Evolutionary conservation across 1,140 invertebrate species (phyloP).

Genomic region (Halictus rubicundus): DNA sequence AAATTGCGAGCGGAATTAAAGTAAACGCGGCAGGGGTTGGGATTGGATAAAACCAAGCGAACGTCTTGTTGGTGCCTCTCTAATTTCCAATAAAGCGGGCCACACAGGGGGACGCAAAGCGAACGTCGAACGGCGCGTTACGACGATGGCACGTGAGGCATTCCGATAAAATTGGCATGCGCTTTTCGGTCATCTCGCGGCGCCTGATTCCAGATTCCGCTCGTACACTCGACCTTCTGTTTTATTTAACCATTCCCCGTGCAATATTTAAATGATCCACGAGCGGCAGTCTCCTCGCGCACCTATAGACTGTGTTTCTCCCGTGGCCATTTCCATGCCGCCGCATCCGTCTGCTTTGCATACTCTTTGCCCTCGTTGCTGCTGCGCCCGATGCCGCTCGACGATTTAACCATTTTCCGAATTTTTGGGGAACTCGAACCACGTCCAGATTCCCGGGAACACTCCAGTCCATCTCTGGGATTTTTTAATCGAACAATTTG

Average conservation of each 20-base stretch:
- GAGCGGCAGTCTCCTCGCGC: constrained; percentile 10
- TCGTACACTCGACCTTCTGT: constrained; percentile 25
- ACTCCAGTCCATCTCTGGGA: too few species aligned
- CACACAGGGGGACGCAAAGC: too few species aligned
- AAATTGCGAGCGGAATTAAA: too few species aligned
- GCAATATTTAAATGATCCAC: constrained; percentile 55
- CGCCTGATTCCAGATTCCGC: constrained; percentile 37
- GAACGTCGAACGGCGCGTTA: constrained; percentile 30
- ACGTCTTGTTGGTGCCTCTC: background rate
- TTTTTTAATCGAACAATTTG: too few species aligned
- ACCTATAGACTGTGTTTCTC: constrained; percentile 21
- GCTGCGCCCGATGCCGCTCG: background rate
- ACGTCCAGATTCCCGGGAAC: too few species aligned
- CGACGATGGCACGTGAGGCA: constrained; percentile 10
- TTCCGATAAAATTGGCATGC: constrained; percentile 23
- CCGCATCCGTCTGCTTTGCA: constrained; percentile 21
- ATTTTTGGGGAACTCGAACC: background rate
- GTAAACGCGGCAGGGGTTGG: background rate
- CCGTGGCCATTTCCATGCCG: too few species aligned
- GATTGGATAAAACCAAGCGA: background rate
- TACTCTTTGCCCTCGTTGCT: constrained; percentile 1
- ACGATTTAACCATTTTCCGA: background rate
- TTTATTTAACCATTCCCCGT: constrained; percentile 48
- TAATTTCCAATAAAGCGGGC: constrained; percentile 34
- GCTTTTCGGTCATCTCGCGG: constrained; percentile 17